Conservation (phyloP, 2,113 vertebrate species). For the Cyphomyrus discorhynchus region DNA sequence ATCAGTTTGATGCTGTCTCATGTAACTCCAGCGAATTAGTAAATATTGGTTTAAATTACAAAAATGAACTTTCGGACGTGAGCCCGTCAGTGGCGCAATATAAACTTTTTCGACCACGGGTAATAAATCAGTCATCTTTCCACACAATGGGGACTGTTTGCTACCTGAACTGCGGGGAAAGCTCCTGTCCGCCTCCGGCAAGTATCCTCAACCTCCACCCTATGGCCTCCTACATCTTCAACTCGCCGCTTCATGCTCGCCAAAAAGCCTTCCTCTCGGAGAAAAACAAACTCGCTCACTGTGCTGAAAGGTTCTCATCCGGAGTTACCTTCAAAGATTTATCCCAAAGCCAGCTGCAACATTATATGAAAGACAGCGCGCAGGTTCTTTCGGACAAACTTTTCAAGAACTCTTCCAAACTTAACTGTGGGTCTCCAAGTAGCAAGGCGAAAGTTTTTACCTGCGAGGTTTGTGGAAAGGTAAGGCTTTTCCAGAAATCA, state of each 20-base stretch:
- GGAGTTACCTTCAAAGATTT: slow-evolving; percentile 81
- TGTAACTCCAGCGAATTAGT: slow-evolving; percentile 72
- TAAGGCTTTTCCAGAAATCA: slow-evolving; percentile 47
- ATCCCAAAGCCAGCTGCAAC: slow-evolving; percentile 79
- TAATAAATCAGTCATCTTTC: slow-evolving; percentile 88
- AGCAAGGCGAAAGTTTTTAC: slow-evolving; percentile 95
- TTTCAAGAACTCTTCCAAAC: slow-evolving; percentile 74
- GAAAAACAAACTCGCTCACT: slow-evolving; percentile 70
- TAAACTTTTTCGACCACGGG: slow-evolving; percentile 91
- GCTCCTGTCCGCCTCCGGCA: slow-evolving; percentile 67
- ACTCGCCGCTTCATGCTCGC: slow-evolving; percentile 68
- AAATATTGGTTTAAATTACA: slow-evolving; percentile 73
- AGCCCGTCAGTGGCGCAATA: slow-evolving; percentile 75
- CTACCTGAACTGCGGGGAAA: slow-evolving; percentile 85
- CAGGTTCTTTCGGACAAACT: slow-evolving; percentile 87
- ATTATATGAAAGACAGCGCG: slow-evolving; percentile 87
- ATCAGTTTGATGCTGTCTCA: slow-evolving; percentile 60
- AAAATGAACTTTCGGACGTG: slow-evolving; percentile 69
- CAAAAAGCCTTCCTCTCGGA: slow-evolving; percentile 82
- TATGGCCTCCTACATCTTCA: slow-evolving; percentile 90
- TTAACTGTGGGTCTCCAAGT: slow-evolving; percentile 68
- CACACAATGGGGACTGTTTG: slow-evolving; percentile 86
- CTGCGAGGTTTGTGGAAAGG: slow-evolving; percentile 97
- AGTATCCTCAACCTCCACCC: slow-evolving; percentile 88
- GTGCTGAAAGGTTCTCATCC: slow-evolving; percentile 68